A percentile compares a stretch with the other conserved stretches of the same genome.
phyloP scores from a whole-genome alignment of 2,888 invertebrate species.

The Drosophila lacicola region DNA sequence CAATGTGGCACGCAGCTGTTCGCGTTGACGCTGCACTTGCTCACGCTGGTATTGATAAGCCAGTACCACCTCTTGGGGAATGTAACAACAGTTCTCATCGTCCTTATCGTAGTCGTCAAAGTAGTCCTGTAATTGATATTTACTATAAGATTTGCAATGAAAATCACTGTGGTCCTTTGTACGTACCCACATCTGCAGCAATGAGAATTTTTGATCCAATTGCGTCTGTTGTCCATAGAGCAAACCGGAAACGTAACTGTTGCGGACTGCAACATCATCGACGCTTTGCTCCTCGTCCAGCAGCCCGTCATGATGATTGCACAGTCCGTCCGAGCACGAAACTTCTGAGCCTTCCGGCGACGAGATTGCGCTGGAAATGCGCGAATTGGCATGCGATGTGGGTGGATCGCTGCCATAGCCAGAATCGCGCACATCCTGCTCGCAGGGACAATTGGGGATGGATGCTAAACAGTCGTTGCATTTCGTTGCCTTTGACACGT shows the following conservation, averaged over 20 bases:
- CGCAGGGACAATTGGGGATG: conserved; percentile 85
- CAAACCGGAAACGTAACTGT: conserved; percentile 60
- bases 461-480: conserved; percentile 80
- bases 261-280: conserved; percentile 49
- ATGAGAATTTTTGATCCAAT: conserved; percentile 65
- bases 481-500: conserved; percentile 60
- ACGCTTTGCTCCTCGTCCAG: conserved; percentile 73
- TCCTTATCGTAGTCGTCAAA: conserved; percentile 92
- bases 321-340: conserved; percentile 95
- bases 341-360: conserved; percentile 96
- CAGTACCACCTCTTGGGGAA: conserved; percentile 94
- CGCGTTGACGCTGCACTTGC: conserved; percentile 92
- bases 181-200: conserved; percentile 74
- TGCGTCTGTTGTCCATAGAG: conserved; percentile 56
- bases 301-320: conserved; percentile 87
- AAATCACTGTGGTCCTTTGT: not conserved
- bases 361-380: conserved; percentile 92
- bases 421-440: conserved; percentile 88
- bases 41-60: conserved; percentile 93
- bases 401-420: conserved; percentile 93
- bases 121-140: conserved; percentile 87
- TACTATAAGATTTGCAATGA: not conserved
- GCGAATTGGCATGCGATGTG: conserved; percentile 87
- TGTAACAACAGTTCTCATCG: conserved; percentile 90
- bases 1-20: conserved; percentile 92